Evolutionary conservation across 92 coral and sea anemone genomes (phyloP).

Genomic region (Parazoanthus atlanticus): DNA sequence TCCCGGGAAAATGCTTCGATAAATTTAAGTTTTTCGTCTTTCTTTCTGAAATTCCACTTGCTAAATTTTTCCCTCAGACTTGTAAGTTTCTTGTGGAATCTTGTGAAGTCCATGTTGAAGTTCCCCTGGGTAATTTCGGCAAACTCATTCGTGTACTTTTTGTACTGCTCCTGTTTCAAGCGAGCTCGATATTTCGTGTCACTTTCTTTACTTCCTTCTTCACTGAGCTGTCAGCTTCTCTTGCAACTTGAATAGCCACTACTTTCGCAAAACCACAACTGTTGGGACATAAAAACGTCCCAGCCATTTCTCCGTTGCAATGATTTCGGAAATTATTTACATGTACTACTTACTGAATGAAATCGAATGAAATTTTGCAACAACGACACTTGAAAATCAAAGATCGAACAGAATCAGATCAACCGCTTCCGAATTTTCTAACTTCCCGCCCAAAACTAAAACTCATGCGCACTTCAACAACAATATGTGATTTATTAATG

Average conservation of each 20-base stretch:
- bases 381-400: background rate
- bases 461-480: background rate
- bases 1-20: slow-evolving; percentile 36
- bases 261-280: slow-evolving; percentile 65
- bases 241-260: slow-evolving; percentile 49
- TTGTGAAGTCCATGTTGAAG: slow-evolving; percentile 31
- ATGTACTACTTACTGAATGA: background rate
- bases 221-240: slow-evolving; percentile 32
- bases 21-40: slow-evolving; percentile 40
- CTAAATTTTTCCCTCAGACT: slow-evolving; percentile 37
- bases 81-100: slow-evolving; percentile 47
- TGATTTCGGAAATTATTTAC: too few relatives aligned
- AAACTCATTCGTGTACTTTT: slow-evolving; percentile 30
- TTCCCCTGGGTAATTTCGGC: slow-evolving; percentile 19
- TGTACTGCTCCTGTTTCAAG: slow-evolving; percentile 48
- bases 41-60: slow-evolving; percentile 54
- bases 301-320: slow-evolving; percentile 34
- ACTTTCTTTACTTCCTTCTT: slow-evolving; percentile 48
- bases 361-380: background rate
- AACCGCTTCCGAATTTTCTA: background rate
- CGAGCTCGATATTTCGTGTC: slow-evolving; percentile 52
- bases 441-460: slow-evolving; percentile 8
- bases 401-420: background rate
- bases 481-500: slow-evolving; percentile 7
- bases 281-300: slow-evolving; percentile 61